Evolutionary conservation across 2,888 invertebrate species (phyloP), one percentile per base, ranked within the genome.

Genomic region (Aricia artaxerxes): DNA sequence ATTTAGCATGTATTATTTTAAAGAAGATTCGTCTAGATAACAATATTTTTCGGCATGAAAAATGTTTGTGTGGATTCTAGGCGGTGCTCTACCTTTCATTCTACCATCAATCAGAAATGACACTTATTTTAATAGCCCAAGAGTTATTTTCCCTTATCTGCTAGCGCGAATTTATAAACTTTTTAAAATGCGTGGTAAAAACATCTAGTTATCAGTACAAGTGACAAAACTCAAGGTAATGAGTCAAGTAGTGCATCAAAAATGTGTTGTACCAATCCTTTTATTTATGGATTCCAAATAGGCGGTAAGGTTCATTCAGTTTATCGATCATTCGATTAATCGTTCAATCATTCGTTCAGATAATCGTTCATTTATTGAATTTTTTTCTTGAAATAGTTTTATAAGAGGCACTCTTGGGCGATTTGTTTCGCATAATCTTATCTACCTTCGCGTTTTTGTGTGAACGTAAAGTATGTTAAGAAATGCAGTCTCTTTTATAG

Each of bases 191-290:
- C 49, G 11, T 40, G 40, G 60, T 77, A 40, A 77, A 79, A 80
- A 73, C 11, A 49, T 49, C 64, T 72, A 60, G 53, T n/a, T 53
- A 79, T 64, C 64, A 64, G 77, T 78, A 82, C 75, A 83, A 83
- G 82, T 84, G 81, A 83, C 84, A 82, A 86, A 87, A 85, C 79
- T 84, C 87, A 86, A 87, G 86, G 85, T 83, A 81, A 85, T 82
- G 84, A 88, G 72, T 69, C 44, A 16, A 79, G 53, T 75, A 16
- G 31, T 35, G 76, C 76, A 31, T 75, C 49, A 31, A 79, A 49
- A 69, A 90, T 90, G 91, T 73, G 38, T 35, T 79, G 80, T 40
- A 83, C 82, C 5, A 91, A 91, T 84, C 91, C 91, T 31, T 91
- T 91, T 85, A 76, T 86, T 16, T 82, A 86, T 81, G 88, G 88